A percentile compares a stretch with the other conserved stretches of the same genome.
Evolutionary conservation across 2,113 vertebrate species (phyloP).

Genomic region (Syngnathus floridae): DNA sequence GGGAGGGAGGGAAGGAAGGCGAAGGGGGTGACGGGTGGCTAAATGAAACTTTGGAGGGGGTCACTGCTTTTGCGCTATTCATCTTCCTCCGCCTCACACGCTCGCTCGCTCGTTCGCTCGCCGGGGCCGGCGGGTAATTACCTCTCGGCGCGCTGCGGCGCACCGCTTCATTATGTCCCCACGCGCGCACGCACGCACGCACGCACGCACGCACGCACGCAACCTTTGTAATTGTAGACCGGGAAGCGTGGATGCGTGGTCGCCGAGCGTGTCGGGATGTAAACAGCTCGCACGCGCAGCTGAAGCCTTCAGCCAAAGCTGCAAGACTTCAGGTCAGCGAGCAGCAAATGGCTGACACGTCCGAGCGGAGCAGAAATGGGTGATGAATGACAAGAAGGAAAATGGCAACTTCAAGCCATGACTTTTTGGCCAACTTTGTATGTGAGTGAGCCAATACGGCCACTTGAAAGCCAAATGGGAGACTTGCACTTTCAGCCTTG

Average conservation of each 20-base stretch:
- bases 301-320: background rate
- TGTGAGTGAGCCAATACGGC: too few relatives aligned
- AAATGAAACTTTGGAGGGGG: constrained; percentile 98
- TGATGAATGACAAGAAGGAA: too few relatives aligned
- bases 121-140: constrained; percentile 96
- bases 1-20: constrained; percentile 18
- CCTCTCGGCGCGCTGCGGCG: constrained; percentile 83
- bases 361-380: too few relatives aligned
- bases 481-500: too few relatives aligned
- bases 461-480: too few relatives aligned
- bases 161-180: constrained; percentile 92
- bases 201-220: too few relatives aligned
- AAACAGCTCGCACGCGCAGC: background rate
- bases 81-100: constrained; percentile 85
- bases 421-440: too few relatives aligned
- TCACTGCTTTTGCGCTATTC: constrained; percentile 96
- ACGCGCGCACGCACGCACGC: too few relatives aligned
- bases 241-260: background rate
- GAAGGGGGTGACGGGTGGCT: constrained; percentile 67
- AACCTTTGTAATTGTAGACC: background rate
- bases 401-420: too few relatives aligned
- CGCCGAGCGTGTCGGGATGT: background rate
- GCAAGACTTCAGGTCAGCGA: background rate
- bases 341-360: too few relatives aligned
- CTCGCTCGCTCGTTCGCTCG: constrained; percentile 40